Conservation (phyloP, 2,888 invertebrate species). For the Romanomermis culicivorax region DNA sequence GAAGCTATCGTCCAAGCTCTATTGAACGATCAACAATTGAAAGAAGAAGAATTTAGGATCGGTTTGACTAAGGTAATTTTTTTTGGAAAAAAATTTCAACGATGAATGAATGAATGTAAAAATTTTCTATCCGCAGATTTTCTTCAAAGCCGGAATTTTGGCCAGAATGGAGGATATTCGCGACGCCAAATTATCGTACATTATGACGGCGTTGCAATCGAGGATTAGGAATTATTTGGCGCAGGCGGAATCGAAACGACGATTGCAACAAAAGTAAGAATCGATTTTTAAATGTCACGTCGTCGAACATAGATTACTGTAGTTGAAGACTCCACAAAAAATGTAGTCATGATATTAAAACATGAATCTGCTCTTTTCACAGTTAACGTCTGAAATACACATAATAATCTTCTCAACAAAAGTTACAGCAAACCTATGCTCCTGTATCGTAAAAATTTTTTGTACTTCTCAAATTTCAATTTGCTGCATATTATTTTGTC, state of each 20-base stretch:
- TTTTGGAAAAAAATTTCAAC: background rate
- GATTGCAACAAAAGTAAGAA: slow-evolving; percentile 2
- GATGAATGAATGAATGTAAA: background rate
- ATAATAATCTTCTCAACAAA: too few relatives aligned
- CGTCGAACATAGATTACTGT: too few relatives aligned
- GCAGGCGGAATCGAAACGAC: background rate
- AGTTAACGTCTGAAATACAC: too few relatives aligned
- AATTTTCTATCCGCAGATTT: slow-evolving; percentile 47
- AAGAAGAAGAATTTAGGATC: slow-evolving; percentile 24
- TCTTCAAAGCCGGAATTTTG: slow-evolving; percentile 99
- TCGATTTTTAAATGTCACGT: background rate
- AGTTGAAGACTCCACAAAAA: too few relatives aligned
- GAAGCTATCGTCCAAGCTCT: slow-evolving; percentile 7
- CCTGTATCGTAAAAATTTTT: too few relatives aligned
- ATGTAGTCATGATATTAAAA: too few relatives aligned
- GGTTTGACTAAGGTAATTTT: slow-evolving; percentile 23
- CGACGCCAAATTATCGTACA: slow-evolving; percentile 64
- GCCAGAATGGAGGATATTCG: slow-evolving; percentile 99
- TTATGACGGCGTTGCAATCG: slow-evolving; percentile 7
- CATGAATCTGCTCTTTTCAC: too few relatives aligned
- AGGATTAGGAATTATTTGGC: slow-evolving; percentile 3
- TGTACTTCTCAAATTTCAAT: too few relatives aligned
- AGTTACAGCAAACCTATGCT: too few relatives aligned
- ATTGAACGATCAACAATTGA: slow-evolving; percentile 13
- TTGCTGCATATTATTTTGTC: too few relatives aligned